Conservation (phyloP, 30 jellyfish, hydroid and myxozoan species). For the Sanderia malayensis region DNA sequence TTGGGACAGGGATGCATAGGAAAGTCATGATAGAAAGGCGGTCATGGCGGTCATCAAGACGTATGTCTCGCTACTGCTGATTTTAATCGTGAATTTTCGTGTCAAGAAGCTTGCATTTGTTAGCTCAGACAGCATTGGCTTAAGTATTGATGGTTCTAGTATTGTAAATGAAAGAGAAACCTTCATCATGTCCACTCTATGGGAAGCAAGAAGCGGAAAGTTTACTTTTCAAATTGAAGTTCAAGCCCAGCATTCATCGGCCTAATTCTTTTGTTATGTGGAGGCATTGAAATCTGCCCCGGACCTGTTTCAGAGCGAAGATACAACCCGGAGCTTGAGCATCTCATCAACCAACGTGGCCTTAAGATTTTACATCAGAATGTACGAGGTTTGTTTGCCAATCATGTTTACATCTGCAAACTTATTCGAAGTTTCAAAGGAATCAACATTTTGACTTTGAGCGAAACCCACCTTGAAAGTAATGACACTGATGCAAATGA, state of each 20-base stretch:
- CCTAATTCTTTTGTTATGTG: slow-evolving; percentile 40
- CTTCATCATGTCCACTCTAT: slow-evolving; percentile 44
- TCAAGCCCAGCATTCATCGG: slow-evolving; percentile 46
- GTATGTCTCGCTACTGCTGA: slow-evolving; percentile 53
- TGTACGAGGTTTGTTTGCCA: slow-evolving; percentile 69
- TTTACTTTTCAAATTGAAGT: slow-evolving; percentile 19
- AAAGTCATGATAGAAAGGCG: too few relatives aligned
- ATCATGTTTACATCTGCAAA: slow-evolving; percentile 39
- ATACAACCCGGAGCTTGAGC: slow-evolving; percentile 52
- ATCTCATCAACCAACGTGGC: slow-evolving; percentile 58
- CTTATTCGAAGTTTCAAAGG: slow-evolving; percentile 54
- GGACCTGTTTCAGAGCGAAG: slow-evolving; percentile 46
- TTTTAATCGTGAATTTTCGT: slow-evolving; percentile 30
- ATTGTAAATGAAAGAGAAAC: slow-evolving; percentile 42
- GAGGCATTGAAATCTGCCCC: slow-evolving; percentile 36
- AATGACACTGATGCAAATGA: slow-evolving; percentile 39
- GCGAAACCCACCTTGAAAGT: slow-evolving; percentile 62
- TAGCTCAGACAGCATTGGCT: slow-evolving; percentile 33
- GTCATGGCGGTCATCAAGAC: slow-evolving; percentile 35
- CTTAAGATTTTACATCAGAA: slow-evolving; percentile 62
- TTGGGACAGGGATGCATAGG: too few relatives aligned
- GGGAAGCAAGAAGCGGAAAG: slow-evolving; percentile 54
- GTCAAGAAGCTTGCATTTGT: slow-evolving; percentile 43
- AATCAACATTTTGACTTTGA: slow-evolving; percentile 53
- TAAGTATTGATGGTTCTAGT: slow-evolving; percentile 39